Evolutionary conservation across 2,888 invertebrate genomes (phyloP), one percentile per base, ranked within the genome.

Genomic region (Drosophila meridionalis): DNA sequence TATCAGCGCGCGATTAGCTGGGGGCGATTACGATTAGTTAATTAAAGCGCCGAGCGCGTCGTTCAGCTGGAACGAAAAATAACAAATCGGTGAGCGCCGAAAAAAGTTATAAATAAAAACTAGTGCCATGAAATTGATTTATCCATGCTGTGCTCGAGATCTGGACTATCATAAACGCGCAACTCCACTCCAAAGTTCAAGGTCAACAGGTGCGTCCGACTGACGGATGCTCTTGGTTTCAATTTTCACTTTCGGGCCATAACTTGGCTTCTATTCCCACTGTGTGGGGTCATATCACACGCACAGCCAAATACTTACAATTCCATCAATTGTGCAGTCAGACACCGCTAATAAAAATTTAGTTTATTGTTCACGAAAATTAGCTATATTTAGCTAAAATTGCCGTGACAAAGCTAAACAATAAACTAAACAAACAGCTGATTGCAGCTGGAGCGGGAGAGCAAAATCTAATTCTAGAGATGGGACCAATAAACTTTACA

Each of bases 161-260:
- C 42, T 36, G 40, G 11, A 30, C n/a, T 3, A 45, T 32, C 26
- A 36, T 48, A 56, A 48, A 53, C 38, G 52, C 20, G 36, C 14
- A 48, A 48, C 47, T 20, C 20, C 53, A 32, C 26, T 70, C 50
- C 69, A 76, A 87, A 76, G 83, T 76, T 71, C 88, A 89, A 79
- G 79, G 85, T 75, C 53, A 53, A 62, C 52, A 48, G 43, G 28
- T 66, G 52, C 30, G 9, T 59, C 8, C 36, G 11, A 32, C 28
- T 32, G 34, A 48, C n/a, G 4, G 9, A 12, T 45, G 34, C 34
- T 62, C 12, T 50, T 47, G 28, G 11, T 9, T 42, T 50, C 26
- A 26, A 26, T 42, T 62, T 42, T 11, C 50, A 34, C 20, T 20
- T 4, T 3, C n/a, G 5, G 7, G 12, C 20, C 12, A 43, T 1